Evolutionary conservation across 2,888 invertebrate species (phyloP).

Genomic region (Gymnoscelis rufifasciata): DNA sequence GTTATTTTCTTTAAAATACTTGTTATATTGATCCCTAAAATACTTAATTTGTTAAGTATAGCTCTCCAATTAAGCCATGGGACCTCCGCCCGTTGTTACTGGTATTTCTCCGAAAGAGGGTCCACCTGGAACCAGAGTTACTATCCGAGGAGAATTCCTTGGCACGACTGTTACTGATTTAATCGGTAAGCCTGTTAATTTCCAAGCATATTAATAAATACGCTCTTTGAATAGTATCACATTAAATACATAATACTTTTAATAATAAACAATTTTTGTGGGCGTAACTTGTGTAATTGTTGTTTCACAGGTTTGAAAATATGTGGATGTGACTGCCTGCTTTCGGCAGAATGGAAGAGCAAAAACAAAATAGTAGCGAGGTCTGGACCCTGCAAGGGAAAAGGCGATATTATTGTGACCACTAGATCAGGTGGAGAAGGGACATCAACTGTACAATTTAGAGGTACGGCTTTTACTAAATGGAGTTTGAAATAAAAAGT

Average conservation of each 20-base stretch:
- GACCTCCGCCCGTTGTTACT: slow-evolving; percentile 92
- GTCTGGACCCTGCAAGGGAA: slow-evolving; percentile 93
- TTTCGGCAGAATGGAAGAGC: slow-evolving; percentile 99
- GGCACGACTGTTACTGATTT: slow-evolving; percentile 92
- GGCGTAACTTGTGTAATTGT: slow-evolving; percentile 12
- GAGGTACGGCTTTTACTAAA: too few species aligned
- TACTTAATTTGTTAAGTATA: too few species aligned
- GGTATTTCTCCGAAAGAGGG: slow-evolving; percentile 99
- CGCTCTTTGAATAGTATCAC: too few species aligned
- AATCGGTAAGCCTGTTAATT: slow-evolving; percentile 84
- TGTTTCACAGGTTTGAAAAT: slow-evolving; percentile 88
- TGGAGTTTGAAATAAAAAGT: too few species aligned
- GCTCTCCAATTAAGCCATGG: slow-evolving; percentile 64
- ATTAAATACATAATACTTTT: neutral
- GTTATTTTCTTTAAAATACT: too few species aligned
- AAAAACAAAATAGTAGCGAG: slow-evolving; percentile 97
- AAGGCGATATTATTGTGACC: slow-evolving; percentile 94
- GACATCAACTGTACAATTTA: slow-evolving; percentile 92
- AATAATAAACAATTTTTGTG: slow-evolving; percentile 3
- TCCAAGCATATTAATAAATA: too few species aligned
- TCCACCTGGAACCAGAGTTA: slow-evolving; percentile 96
- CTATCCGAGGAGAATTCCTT: slow-evolving; percentile 96
- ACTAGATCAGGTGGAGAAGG: slow-evolving; percentile 93
- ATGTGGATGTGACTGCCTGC: slow-evolving; percentile 95
- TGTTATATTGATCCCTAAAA: too few species aligned